These are phyloP conservation scores for Rafetus swinhoei DNA, from an alignment of 2,113 vertebrate genomes.

Conservation along the genomic window DNA sequence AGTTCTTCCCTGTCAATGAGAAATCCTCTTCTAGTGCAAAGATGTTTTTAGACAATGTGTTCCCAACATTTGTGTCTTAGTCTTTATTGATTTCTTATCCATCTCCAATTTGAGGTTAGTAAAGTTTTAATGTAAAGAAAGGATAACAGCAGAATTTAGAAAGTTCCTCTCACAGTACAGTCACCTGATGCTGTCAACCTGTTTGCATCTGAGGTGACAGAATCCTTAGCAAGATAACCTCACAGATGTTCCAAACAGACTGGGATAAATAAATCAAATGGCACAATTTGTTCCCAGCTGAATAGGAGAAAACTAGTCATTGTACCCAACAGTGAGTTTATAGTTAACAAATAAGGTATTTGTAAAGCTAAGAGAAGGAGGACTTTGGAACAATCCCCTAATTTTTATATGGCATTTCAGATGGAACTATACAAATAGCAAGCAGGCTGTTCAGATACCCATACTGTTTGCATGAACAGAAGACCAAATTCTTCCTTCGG, in stretches of 20 bases:
- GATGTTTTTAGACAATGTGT: not conserved
- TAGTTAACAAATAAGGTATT: not conserved
- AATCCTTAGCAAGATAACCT: conserved; percentile 49
- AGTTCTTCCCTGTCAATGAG: not conserved
- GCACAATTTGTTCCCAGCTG: not conserved
- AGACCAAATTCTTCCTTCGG: not conserved
- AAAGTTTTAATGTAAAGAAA: conserved; percentile 46
- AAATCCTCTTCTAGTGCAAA: rapidly evolving
- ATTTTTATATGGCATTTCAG: not conserved
- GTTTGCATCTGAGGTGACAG: conserved; percentile 49
- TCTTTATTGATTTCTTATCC: conserved; percentile 35
- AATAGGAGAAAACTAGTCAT: conserved; percentile 1
- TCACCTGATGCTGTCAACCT: conserved; percentile 46
- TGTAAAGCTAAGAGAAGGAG: not conserved
- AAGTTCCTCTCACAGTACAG: conserved; percentile 33
- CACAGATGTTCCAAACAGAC: conserved; percentile 36
- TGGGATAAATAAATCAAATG: conserved; percentile 49
- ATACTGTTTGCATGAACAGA: not conserved
- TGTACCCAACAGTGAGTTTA: not conserved
- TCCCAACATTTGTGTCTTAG: conserved; percentile 42
- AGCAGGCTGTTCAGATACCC: not conserved
- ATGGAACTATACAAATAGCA: not conserved
- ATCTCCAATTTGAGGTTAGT: conserved; percentile 49
- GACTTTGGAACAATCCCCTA: not conserved
- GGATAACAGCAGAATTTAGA: conserved; percentile 40